A percentile compares a stretch with the other conserved stretches of the same genome.
phyloP scores from a whole-genome alignment of 1,140 invertebrate genomes.

The Pseudachorutes palmiensis region DNA sequence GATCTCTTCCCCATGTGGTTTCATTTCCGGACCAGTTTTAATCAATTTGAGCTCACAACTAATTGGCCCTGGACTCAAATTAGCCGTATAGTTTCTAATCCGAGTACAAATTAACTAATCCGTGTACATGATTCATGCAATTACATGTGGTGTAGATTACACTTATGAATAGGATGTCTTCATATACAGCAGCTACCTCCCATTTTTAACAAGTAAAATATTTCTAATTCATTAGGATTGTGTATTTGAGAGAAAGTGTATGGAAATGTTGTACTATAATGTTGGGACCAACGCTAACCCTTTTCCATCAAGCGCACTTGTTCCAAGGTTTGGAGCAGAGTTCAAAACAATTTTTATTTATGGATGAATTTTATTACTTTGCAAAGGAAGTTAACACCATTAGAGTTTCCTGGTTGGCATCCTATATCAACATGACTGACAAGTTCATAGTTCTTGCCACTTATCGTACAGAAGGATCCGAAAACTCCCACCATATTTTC shows the following conservation, averaged over 20 bases:
- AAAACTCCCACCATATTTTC: not conserved
- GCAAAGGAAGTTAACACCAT: constrained; percentile 30
- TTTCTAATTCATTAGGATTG: too few relatives aligned
- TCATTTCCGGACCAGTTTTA: not conserved
- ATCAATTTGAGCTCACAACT: constrained; percentile 1
- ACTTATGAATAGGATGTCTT: too few relatives aligned
- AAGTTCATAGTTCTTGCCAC: not conserved
- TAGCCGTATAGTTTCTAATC: not conserved
- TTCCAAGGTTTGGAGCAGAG: too few relatives aligned
- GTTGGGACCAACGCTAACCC: too few relatives aligned
- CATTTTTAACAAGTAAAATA: too few relatives aligned
- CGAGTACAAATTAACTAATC: not conserved
- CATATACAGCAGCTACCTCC: too few relatives aligned
- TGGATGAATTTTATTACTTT: constrained; percentile 35
- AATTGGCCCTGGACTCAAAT: not conserved
- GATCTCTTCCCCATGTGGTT: not conserved
- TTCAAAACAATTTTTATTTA: constrained; percentile 37
- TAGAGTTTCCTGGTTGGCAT: constrained; percentile 32
- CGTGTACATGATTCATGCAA: not conserved
- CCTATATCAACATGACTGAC: constrained; percentile 30
- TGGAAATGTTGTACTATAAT: too few relatives aligned
- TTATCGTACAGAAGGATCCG: not conserved
- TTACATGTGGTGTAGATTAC: too few relatives aligned
- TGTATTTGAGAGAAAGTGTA: too few relatives aligned
- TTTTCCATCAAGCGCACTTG: too few relatives aligned